These are phyloP conservation scores for Leucozona laternaria DNA, from an alignment of 2,888 invertebrate genomes.

Conservation along the genomic window DNA sequence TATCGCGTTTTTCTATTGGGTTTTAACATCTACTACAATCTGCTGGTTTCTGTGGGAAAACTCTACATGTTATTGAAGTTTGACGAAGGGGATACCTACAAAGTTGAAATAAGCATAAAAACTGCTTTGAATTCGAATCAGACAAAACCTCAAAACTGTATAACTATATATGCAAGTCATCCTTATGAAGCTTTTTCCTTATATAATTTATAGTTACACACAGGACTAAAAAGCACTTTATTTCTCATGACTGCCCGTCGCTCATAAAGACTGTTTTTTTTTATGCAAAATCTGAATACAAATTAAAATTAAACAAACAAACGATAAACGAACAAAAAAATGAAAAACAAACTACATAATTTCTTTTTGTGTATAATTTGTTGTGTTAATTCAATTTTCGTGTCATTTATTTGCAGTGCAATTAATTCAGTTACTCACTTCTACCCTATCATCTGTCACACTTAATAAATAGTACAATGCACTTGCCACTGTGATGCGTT, in stretches of 20 bases:
- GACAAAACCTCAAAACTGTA: no score
- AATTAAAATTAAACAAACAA: neutral
- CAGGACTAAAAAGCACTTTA: neutral
- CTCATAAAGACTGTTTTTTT: neutral
- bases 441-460: slow-evolving; percentile 31
- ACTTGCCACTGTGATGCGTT: slow-evolving; percentile 18
- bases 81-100: no score
- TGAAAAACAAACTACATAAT: neutral
- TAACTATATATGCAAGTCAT: no score
- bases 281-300: neutral
- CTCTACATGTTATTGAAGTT: no score
- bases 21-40: no score
- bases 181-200: no score
- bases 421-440: slow-evolving; percentile 18
- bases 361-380: slow-evolving; percentile 9
- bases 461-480: slow-evolving; percentile 49
- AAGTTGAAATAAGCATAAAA: no score
- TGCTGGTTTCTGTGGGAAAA: no score
- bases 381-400: slow-evolving; percentile 62
- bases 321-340: neutral
- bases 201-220: neutral
- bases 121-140: no score
- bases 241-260: neutral
- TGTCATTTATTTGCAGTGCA: slow-evolving; percentile 52
- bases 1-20: no score